Conservation (phyloP, 1,140 invertebrate species). For the Neelides sp. region DNA sequence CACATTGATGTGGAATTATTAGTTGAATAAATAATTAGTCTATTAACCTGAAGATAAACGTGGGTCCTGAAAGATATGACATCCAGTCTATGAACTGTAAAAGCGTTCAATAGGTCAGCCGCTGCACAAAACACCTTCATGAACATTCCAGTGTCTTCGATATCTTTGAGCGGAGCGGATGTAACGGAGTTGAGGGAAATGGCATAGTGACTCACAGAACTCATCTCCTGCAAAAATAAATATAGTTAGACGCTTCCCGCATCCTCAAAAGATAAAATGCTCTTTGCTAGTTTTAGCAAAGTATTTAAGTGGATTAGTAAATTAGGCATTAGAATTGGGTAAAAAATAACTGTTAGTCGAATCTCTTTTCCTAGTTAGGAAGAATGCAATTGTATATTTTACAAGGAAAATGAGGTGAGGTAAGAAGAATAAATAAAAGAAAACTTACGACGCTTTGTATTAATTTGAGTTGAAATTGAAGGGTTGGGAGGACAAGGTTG, state of each 20-base stretch:
- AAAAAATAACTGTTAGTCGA: too few relatives aligned
- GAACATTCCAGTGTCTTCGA: slow-evolving; percentile 12
- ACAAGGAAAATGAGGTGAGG: background rate
- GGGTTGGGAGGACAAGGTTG: slow-evolving; percentile 8
- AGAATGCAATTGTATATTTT: too few relatives aligned
- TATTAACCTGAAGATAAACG: slow-evolving; percentile 22
- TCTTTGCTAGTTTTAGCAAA: background rate
- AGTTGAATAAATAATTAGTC: too few relatives aligned
- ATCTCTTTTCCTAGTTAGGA: too few relatives aligned
- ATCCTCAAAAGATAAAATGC: background rate
- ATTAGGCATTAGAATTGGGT: too few relatives aligned
- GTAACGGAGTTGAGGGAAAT: slow-evolving; percentile 21
- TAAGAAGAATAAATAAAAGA: background rate
- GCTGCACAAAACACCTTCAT: slow-evolving; percentile 18
- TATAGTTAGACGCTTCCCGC: background rate
- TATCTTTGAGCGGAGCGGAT: slow-evolving; percentile 13
- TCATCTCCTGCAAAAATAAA: slow-evolving; percentile 15
- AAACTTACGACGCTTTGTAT: slow-evolving; percentile 18
- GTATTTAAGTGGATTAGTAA: background rate
- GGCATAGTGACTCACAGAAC: slow-evolving; percentile 10
- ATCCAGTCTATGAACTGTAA: slow-evolving; percentile 25
- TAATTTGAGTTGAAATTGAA: slow-evolving; percentile 20
- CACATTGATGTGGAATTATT: too few relatives aligned
- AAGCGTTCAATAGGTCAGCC: slow-evolving; percentile 24
- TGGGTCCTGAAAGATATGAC: slow-evolving; percentile 26